phyloP scores from a whole-genome alignment of 2,888 invertebrate species.

The Caradrina clavipalpis region DNA sequence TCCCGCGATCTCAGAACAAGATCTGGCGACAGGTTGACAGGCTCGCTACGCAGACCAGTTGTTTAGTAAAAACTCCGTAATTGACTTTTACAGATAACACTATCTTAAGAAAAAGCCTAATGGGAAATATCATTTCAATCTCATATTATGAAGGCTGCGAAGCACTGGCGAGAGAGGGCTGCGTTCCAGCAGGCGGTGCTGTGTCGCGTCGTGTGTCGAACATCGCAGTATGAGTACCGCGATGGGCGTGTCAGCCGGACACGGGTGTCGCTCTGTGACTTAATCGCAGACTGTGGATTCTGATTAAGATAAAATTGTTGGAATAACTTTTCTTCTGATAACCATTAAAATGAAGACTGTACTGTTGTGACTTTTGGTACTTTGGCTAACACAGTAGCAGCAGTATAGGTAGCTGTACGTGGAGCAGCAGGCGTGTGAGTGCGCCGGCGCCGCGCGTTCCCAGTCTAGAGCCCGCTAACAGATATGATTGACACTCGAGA shows the following conservation, averaged over 20 bases:
- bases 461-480: constrained; percentile 61
- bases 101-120: constrained; percentile 52
- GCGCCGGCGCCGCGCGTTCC: constrained; percentile 59
- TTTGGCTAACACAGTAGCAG: background rate
- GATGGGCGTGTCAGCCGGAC: constrained; percentile 24
- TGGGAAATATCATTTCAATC: constrained; percentile 48
- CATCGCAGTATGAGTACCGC: background rate
- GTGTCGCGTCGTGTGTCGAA: constrained; percentile 24
- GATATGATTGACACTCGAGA: constrained; percentile 72
- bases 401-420: constrained; percentile 2
- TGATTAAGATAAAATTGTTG: constrained; percentile 16
- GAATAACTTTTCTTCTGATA: constrained; percentile 3
- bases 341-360: background rate
- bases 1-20: constrained; percentile 56
- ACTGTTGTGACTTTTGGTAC: background rate
- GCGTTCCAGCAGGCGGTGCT: constrained; percentile 45
- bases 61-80: constrained; percentile 51
- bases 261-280: constrained; percentile 14
- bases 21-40: constrained; percentile 57
- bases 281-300: background rate
- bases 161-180: background rate
- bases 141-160: constrained; percentile 38
- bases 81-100: constrained; percentile 60
- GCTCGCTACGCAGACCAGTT: constrained; percentile 46
- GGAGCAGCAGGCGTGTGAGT: constrained; percentile 24